Evolutionary conservation across 2,888 invertebrate species (phyloP).

Genomic region (Gymnocheta viridis): DNA sequence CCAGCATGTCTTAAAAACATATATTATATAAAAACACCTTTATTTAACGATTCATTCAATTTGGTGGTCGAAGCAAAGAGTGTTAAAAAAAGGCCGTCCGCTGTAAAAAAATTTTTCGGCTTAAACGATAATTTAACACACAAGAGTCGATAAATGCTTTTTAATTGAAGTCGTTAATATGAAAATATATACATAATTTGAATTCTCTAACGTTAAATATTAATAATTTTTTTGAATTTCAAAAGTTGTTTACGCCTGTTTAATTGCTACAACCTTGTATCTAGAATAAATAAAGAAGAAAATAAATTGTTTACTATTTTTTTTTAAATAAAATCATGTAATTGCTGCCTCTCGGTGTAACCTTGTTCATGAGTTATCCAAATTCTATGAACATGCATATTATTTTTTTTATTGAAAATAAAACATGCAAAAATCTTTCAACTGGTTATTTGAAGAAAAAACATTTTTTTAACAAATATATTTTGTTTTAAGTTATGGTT

Average conservation of each 20-base stretch:
- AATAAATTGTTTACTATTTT: neutral
- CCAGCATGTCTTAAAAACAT: no score
- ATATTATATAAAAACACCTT: no score
- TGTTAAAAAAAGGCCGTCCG: no score
- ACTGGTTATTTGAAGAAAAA: constrained; percentile 2
- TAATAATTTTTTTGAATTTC: neutral
- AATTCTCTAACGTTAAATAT: no score
- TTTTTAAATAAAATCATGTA: neutral
- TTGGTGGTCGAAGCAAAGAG: no score
- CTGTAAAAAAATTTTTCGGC: no score
- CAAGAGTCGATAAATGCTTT: no score
- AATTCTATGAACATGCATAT: neutral
- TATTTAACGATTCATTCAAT: no score
- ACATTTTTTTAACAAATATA: neutral
- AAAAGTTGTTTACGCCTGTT: constrained; percentile 21
- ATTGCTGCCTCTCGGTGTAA: constrained; percentile 8
- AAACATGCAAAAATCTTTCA: neutral
- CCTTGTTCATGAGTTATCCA: constrained; percentile 57
- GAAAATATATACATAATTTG: no score
- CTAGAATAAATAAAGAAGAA: neutral
- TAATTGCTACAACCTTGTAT: constrained; percentile 16
- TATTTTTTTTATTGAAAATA: neutral
- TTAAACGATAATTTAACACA: no score
- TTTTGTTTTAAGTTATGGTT: constrained; percentile 15
- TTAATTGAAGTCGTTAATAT: no score